Percentiles rank a stretch among this genome's conserved stretches.
Evolutionary conservation across 2,888 invertebrate species (phyloP).

Genomic region (Tetanocera ferruginea): DNA sequence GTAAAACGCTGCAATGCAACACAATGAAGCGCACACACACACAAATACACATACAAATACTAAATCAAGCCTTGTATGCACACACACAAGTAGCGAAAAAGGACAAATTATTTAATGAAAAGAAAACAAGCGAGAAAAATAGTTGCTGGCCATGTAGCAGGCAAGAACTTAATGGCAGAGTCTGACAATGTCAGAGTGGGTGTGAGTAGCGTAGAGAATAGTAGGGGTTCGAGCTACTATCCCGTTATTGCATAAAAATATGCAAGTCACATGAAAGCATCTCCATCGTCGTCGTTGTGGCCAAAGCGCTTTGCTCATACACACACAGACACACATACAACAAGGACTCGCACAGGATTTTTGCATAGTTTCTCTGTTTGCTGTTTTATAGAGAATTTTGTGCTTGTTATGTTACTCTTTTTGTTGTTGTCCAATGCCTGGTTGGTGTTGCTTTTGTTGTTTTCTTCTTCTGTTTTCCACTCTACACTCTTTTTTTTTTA

Average conservation of each 20-base stretch:
- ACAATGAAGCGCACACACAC: neutral
- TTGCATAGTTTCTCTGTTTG: no score
- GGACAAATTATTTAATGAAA: constrained; percentile 27
- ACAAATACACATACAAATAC: constrained; percentile 1
- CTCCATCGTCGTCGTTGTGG: neutral
- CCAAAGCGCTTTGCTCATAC: neutral
- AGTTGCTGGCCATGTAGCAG: neutral
- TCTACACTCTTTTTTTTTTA: neutral
- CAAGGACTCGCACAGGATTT: neutral
- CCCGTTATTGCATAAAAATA: neutral
- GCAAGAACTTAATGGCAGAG: neutral
- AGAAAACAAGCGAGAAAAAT: constrained; percentile 24
- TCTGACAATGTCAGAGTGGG: neutral
- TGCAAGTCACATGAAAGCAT: neutral
- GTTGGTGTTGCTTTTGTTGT: neutral
- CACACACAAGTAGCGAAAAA: constrained; percentile 2
- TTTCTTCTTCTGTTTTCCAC: neutral
- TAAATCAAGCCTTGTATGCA: neutral
- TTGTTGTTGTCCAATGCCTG: no score
- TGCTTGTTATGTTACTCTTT: no score
- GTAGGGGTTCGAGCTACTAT: neutral
- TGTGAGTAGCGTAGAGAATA: neutral
- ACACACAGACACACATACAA: neutral
- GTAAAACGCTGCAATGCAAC: no score
- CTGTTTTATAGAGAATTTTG: no score